Evolutionary conservation across 2,113 vertebrate species (phyloP), one percentile per base, ranked within the genome.

Genomic region (Amphilophus citrinellus): DNA sequence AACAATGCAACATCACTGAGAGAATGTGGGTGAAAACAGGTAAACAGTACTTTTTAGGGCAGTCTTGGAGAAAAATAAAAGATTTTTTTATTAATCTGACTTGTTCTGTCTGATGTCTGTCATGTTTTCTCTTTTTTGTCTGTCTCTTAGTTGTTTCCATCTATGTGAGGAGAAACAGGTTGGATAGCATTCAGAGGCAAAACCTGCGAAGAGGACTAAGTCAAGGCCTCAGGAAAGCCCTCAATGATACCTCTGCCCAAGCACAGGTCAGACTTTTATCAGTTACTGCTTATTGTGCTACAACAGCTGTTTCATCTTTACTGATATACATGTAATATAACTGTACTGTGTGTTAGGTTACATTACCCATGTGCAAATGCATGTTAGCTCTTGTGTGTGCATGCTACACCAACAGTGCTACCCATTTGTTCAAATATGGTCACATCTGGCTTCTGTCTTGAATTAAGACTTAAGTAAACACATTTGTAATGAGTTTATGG

Each of bases 21-120:
- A 96, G 95, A 88, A 90, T 98, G 76, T 97, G 98, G 96, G 92
- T 99, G 62, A 99, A 97, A 96, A 98, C 97, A 96, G 98, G 98
- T 99, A 94, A 2, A 93, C 61, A 50, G 20, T 6, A 32, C 5
- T 32, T 77, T 78, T 75, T 35, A 8, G 3, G 20, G 57, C 35
- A 66, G 13, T 61, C 7, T 11, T 42, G 10, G 10, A 50, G 24
- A 62, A 14, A 10, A 24, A 20, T 10, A 47, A 68, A 18, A 4
- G 7, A 0, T 1, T 20, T 3, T 32, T 7, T 56, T 7, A 0
- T 59, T 75, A 32, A 35, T 85, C 27, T 77, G 30, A 66, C 11
- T 30, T 56, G 42, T 62, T 79, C 79, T 83, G 39, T 86, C 30
- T 14, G 10, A 7, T 59, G 30, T 57, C 3, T 85, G 47, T 87